Conservation (phyloP, 2,797 vertebrate species). For the Acrossocheilus fasciatus region DNA sequence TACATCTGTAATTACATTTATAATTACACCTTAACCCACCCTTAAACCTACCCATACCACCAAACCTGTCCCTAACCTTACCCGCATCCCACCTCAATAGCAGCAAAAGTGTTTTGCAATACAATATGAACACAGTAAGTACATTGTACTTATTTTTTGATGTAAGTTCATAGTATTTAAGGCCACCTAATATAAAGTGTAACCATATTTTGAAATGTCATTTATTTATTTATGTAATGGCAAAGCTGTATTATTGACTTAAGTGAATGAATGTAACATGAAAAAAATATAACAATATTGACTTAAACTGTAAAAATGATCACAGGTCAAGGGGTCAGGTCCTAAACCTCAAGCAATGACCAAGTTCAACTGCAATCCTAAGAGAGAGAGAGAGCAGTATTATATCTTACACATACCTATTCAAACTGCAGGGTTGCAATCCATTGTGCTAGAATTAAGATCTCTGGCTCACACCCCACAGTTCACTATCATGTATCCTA, state of each 20-base stretch:
- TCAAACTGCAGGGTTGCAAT: constrained; percentile 15
- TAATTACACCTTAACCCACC: too few species aligned
- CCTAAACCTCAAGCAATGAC: constrained; percentile 12
- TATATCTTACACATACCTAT: not conserved
- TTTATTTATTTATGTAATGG: not conserved
- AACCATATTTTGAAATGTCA: not conserved
- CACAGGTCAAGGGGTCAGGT: not conserved
- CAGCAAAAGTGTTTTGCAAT: too few species aligned
- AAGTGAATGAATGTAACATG: not conserved
- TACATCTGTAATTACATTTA: too few species aligned
- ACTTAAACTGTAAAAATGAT: not conserved
- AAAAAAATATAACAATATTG: not conserved
- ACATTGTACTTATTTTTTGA: too few species aligned
- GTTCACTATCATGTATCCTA: constrained; percentile 25
- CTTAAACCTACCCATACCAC: too few species aligned
- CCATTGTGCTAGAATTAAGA: constrained; percentile 27
- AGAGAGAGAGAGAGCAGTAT: constrained; percentile 27
- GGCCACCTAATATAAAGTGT: too few species aligned
- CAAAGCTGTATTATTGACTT: not conserved
- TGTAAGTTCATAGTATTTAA: too few species aligned
- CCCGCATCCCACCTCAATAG: too few species aligned
- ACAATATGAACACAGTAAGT: too few species aligned
- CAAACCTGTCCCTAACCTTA: too few species aligned
- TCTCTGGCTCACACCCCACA: constrained; percentile 8
- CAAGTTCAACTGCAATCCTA: constrained; percentile 35